Evolutionary conservation across 2,888 invertebrate species (phyloP), one percentile per base, ranked within the genome.

Genomic region (Aplocera efformata): DNA sequence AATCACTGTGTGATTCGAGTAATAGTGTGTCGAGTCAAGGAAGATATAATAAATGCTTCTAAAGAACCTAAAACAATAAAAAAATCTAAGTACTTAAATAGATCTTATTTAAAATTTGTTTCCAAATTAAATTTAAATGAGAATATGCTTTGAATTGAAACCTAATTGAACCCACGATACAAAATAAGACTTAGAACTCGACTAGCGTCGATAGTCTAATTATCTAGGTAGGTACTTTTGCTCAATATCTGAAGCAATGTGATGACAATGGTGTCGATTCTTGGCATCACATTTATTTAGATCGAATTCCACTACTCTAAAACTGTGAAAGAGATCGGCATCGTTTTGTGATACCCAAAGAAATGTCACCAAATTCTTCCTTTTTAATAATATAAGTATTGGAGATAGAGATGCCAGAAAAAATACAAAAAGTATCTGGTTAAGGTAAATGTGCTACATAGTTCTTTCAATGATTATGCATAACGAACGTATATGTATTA

Each of bases 171-270:
- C 39, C 42, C 49, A 53, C 48, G 50, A 58, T 33, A 60, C 54
- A 53, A 65, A 58, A 60, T 58, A 60, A 65, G 73, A 73, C 72
- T 75, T 73, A 73, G 72, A 68, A 57, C 55, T 67, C 61, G 72
- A 73, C 71, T 76, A 75, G 75, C 58, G 67, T 61, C 38, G 22
- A 31, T 27, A 40, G 39, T 27, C 45, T 29, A 32, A 36, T 23
- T 20, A 17, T 22, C 23, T 6, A 22, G 13, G 24, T 21, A 27
- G 42, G 21, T 25, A 32, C 17, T 37, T 17, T 32, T 26, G 34
- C 43, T 44, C 28, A 30, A 33, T 26, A 17, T n/a, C 11, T 28
- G 6, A 20, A 17, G 2, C 13, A 17, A 17, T 17, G 5, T 3
- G 5, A 17, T 17, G 13, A 17, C 13, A 17, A 17, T 17, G 13